Base-by-base conservation (phyloP, 2,113 vertebrate species). In the Pithys albifrons region DNA sequence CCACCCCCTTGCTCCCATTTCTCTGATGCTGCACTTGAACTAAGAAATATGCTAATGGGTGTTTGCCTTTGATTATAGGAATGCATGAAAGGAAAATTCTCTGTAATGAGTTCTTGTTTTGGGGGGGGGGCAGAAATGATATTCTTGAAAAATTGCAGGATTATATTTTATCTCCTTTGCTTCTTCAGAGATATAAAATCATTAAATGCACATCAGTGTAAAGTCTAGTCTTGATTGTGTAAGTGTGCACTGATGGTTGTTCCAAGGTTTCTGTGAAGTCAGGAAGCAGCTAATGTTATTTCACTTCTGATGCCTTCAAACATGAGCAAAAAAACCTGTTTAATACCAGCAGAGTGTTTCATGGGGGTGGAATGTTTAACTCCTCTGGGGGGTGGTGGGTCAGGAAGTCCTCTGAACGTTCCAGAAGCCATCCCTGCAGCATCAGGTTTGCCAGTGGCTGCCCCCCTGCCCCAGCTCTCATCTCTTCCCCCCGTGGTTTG, bases 241-340 rank as follows among this genome's bases (percentile, higher is more conserved):
- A 72, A 90, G 51, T 77, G 52, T 67, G 51, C 81, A 65, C n/a
- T 89, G 85, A 72, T 43, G 49, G 58, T 62, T 29, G 11, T 89
- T 86, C 55, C 76, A 72, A 71, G 69, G 76, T 88, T 91, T 78
- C 72, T 93, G n/a, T 96, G 88, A 86, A 92, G 83, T 89, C 61
- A 91, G 57, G 73, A 96, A 92, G 66, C 73, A 82, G 88, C 46
- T 94, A 72, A 89, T 89, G 69, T 49, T 92, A 43, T 74, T 96
- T 93, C 29, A 49, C 91, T 92, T 69, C 66, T 71, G 70, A 85
- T 91, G 57, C 46, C 49, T 69, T 2, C 19, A 89, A 95, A 89
- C 3, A 8, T 72, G 66, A 93, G 76, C 24, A 81, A 91, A 69
- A 73, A 86, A 74, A 67, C 35, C 85, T 84, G 70, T 90, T 88